Percentiles rank a stretch among this genome's conserved stretches.
Conservation (phyloP, 1,140 invertebrate species). For the Drosophila pallidifrons region DNA sequence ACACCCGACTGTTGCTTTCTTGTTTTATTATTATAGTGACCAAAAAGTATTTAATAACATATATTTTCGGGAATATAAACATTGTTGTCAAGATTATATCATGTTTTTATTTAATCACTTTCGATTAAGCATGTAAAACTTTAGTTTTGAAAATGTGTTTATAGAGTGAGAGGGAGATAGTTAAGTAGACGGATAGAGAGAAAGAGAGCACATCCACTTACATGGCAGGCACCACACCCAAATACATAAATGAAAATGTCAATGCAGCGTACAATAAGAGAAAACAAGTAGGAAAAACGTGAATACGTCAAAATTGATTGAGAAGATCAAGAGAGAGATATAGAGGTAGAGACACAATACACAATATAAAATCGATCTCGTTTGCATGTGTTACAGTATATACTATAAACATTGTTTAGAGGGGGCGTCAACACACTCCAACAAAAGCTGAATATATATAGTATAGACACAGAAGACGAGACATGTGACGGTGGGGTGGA, state of each 20-base stretch:
- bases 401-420: too few species aligned
- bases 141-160: not conserved
- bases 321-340: not conserved
- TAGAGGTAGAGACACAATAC: constrained; percentile 4
- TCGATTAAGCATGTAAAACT: not conserved
- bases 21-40: too few species aligned
- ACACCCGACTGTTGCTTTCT: too few species aligned
- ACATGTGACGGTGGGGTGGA: too few species aligned
- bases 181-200: constrained; percentile 5
- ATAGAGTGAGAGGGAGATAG: constrained; percentile 1
- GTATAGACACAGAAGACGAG: too few species aligned
- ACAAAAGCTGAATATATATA: too few species aligned
- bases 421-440: too few species aligned
- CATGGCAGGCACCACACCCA: constrained; percentile 46
- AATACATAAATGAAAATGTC: constrained; percentile 49
- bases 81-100: not conserved
- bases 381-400: not conserved
- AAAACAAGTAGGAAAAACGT: constrained; percentile 29
- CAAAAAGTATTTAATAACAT: too few species aligned
- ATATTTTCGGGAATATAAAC: not conserved
- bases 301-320: constrained; percentile 32
- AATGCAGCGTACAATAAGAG: constrained; percentile 39
- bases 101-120: not conserved
- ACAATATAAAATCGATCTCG: constrained; percentile 5
- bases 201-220: constrained; percentile 51